phyloP scores from a whole-genome alignment of 2,113 vertebrate species.

The Meriones unguiculatus region DNA sequence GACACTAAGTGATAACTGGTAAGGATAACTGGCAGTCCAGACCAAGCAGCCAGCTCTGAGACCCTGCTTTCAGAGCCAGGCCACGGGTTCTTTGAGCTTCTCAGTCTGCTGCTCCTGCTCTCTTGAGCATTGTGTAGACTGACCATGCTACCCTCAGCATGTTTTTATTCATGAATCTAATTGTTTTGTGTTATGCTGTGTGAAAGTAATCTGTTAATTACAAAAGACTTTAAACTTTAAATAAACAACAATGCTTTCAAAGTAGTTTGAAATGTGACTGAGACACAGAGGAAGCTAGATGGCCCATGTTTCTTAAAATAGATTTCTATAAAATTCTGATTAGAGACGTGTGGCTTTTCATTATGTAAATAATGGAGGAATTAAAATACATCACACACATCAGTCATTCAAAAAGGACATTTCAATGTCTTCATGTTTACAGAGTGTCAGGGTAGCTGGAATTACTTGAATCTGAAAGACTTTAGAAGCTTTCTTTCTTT shows the following conservation, averaged over 20 bases:
- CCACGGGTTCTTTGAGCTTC: neutral
- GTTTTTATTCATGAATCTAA: conserved; percentile 49
- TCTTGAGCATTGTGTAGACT: neutral
- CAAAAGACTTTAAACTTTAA: conserved; percentile 42
- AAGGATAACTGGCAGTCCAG: neutral
- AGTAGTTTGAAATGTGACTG: conserved; percentile 25
- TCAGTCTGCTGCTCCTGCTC: neutral
- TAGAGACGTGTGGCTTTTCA: neutral
- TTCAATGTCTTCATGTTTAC: neutral
- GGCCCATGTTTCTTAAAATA: conserved; percentile 38
- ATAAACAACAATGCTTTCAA: conserved; percentile 1
- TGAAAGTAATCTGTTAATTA: conserved; percentile 54
- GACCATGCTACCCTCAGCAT: neutral
- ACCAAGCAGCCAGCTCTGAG: neutral
- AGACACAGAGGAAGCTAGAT: neutral
- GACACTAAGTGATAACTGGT: neutral
- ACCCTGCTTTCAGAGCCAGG: neutral
- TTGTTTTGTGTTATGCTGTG: conserved; percentile 33
- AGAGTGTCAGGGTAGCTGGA: neutral
- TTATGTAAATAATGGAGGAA: neutral
- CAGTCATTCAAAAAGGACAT: neutral
- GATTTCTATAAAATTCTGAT: neutral
- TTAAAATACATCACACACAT: neutral
- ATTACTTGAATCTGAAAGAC: neutral
- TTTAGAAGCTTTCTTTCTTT: neutral